Evolutionary conservation across 30 jellyfish, hydroid and myxozoan species (phyloP).

Genomic region (Turritopsis rubra): DNA sequence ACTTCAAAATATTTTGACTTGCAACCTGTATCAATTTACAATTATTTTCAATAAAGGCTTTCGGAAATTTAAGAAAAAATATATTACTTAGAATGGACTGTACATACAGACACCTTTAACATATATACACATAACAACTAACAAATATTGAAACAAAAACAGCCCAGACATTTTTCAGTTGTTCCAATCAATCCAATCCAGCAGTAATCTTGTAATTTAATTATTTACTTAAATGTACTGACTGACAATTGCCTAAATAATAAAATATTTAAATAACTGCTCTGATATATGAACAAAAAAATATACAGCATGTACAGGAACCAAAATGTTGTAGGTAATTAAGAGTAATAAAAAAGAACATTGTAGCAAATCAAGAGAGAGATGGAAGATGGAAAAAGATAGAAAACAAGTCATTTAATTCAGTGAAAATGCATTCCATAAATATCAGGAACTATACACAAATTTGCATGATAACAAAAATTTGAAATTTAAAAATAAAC

Average conservation of each 20-base stretch:
- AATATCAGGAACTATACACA: no score
- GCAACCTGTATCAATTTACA: not conserved
- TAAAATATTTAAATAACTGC: not conserved
- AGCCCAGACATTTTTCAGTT: not conserved
- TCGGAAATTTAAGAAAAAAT: not conserved
- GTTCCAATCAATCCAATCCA: not conserved
- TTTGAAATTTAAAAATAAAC: not conserved
- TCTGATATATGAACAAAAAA: no score
- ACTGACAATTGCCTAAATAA: not conserved
- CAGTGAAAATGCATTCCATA: not conserved
- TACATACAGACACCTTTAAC: no score
- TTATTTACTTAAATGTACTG: not conserved
- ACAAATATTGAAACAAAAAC: not conserved
- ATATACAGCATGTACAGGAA: not conserved
- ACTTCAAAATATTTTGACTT: not conserved
- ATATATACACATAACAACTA: no score
- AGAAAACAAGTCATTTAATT: no score
- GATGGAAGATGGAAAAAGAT: no score
- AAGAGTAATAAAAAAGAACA: no score
- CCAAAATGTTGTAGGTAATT: no score
- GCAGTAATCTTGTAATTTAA: not conserved
- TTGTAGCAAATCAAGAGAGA: no score
- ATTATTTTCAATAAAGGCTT: not conserved
- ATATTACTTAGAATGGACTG: not conserved
- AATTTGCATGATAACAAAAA: not conserved